Conservation (phyloP, 2,113 vertebrate genomes). For the Salvelinus fontinalis region DNA sequence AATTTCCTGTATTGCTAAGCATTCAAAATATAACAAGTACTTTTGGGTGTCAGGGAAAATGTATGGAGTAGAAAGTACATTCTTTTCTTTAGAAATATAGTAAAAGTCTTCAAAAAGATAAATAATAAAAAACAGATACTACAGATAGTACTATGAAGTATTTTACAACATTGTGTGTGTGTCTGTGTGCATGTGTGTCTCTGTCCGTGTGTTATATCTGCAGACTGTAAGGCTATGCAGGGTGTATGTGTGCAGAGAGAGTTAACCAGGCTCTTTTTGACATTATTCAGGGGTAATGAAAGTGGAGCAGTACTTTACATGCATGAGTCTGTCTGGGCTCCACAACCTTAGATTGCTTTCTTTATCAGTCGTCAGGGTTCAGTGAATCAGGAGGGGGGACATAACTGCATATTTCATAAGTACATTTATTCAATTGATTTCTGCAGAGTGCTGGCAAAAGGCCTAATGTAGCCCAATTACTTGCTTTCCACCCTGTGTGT, state of each 20-base stretch:
- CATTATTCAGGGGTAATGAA: constrained; percentile 21
- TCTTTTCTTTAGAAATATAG: too few relatives aligned
- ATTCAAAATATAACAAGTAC: too few relatives aligned
- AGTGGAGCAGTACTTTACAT: constrained; percentile 22
- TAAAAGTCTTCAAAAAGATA: too few relatives aligned
- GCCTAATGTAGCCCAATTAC: constrained; percentile 46
- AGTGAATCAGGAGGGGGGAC: constrained; percentile 25
- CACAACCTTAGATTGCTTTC: constrained; percentile 31
- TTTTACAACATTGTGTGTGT: background rate
- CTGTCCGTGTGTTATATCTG: too few relatives aligned
- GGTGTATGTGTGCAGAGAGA: background rate
- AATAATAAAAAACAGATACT: too few relatives aligned
- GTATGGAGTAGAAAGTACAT: too few relatives aligned
- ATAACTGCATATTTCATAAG: constrained; percentile 59
- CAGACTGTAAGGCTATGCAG: background rate
- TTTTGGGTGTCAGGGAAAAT: too few relatives aligned
- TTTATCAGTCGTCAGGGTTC: constrained; percentile 26
- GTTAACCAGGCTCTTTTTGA: constrained; percentile 2
- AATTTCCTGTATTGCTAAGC: too few relatives aligned
- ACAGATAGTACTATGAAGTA: too few relatives aligned
- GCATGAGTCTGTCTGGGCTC: constrained; percentile 14
- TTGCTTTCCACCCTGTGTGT: constrained; percentile 2
- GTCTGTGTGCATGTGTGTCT: background rate
- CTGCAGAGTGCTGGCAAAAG: constrained; percentile 30
- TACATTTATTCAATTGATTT: constrained; percentile 59